Percentiles rank a stretch among this genome's conserved stretches.
Evolutionary conservation across 1,140 invertebrate species (phyloP).

Genomic region (Drosophila kohkoa): DNA sequence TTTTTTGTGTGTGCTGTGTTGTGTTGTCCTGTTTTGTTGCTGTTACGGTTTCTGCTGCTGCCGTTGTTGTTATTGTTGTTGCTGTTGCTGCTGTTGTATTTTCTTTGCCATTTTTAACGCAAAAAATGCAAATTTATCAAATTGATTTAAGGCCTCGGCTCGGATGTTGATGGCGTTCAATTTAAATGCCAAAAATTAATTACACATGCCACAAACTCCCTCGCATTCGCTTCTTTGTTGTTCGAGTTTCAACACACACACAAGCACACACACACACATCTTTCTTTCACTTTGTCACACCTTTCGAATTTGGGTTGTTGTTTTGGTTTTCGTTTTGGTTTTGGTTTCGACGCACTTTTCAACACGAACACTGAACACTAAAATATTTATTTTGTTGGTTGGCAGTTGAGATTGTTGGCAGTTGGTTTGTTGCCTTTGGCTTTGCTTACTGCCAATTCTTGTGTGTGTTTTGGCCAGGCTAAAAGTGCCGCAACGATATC

Average conservation of each 20-base stretch:
- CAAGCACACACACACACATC: constrained; percentile 19
- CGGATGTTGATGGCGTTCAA: constrained; percentile 60
- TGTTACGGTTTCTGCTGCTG: not conserved
- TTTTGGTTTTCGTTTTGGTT: constrained; percentile 14
- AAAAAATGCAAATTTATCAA: constrained; percentile 78
- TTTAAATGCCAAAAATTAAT: constrained; percentile 76
- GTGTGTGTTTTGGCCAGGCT: constrained; percentile 32
- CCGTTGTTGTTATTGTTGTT: not conserved
- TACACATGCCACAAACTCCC: constrained; percentile 55
- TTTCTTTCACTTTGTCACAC: constrained; percentile 13
- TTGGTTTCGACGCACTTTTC: constrained; percentile 14
- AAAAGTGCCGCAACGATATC: constrained; percentile 56
- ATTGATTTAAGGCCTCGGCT: constrained; percentile 72
- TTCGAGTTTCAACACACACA: constrained; percentile 4
- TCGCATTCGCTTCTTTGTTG: constrained; percentile 17
- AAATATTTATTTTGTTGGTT: constrained; percentile 16
- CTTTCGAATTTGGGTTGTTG: constrained; percentile 18
- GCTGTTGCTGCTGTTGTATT: constrained; percentile 21
- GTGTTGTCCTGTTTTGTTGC: constrained; percentile 10
- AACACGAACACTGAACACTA: constrained; percentile 25
- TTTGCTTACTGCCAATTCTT: constrained; percentile 46
- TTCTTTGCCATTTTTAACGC: constrained; percentile 28
- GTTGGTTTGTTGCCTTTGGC: constrained; percentile 39
- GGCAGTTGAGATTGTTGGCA: constrained; percentile 14
- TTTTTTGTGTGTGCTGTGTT: constrained; percentile 1